phyloP scores from a whole-genome alignment of 2,113 vertebrate species.

The Numenius arquata region DNA sequence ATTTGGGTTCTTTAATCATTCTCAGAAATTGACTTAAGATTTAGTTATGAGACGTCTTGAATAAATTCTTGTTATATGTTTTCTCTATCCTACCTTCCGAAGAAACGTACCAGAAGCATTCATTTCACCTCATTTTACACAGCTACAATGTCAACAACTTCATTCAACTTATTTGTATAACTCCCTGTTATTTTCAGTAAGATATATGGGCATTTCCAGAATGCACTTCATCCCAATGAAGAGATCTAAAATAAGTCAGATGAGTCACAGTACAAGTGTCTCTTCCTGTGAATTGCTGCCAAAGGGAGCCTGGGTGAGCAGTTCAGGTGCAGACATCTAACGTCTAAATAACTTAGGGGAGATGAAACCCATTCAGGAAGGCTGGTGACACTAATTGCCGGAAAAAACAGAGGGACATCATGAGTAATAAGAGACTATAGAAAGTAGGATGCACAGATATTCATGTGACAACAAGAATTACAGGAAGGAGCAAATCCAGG shows the following conservation, averaged over 20 bases:
- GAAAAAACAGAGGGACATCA: not conserved
- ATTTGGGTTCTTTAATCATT: not conserved
- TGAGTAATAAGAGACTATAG: not conserved
- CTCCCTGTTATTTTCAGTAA: not conserved
- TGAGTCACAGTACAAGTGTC: not conserved
- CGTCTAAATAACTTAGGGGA: not conserved
- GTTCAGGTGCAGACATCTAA: not conserved
- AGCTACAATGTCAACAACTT: not conserved
- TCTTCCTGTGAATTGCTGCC: not conserved
- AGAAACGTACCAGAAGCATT: not conserved
- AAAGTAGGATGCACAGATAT: not conserved
- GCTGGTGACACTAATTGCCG: not conserved
- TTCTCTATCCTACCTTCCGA: not conserved
- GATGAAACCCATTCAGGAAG: not conserved
- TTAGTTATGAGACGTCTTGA: not conserved
- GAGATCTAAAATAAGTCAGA: not conserved
- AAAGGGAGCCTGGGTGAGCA: not conserved
- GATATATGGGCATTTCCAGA: not conserved
- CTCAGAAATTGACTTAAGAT: not conserved
- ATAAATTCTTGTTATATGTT: not conserved
- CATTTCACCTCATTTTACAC: not conserved
- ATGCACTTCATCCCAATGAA: not conserved
- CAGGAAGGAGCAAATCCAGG: not conserved
- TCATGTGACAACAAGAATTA: not conserved
- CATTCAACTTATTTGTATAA: not conserved